Percentiles rank a stretch among this genome's conserved stretches.
These are phyloP conservation scores for Ptilodon capucinus DNA, from an alignment of 2,888 invertebrate genomes.

Conservation along the genomic window DNA sequence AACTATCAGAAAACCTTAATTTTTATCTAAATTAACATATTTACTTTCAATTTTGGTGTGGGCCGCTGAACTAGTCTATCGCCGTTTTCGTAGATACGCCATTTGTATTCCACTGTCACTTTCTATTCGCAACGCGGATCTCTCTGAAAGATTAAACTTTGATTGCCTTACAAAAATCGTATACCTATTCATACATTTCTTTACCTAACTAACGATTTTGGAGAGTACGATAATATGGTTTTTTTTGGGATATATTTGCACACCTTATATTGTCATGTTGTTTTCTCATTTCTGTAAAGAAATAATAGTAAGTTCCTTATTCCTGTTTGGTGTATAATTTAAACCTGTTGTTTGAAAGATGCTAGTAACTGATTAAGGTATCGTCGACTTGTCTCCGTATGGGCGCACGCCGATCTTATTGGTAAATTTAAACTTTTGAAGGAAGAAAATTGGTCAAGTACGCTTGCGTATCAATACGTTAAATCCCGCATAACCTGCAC, in stretches of 20 bases:
- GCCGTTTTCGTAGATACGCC: slow-evolving; percentile 20
- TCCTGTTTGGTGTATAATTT: background rate
- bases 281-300: background rate
- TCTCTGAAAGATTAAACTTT: slow-evolving; percentile 13
- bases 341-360: too few species aligned
- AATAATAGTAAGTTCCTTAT: background rate
- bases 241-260: background rate
- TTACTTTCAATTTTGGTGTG: slow-evolving; percentile 10
- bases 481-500: too few species aligned
- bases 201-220: background rate
- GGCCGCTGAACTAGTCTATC: slow-evolving; percentile 10
- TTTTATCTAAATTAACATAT: background rate
- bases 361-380: too few species aligned
- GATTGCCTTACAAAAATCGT: background rate
- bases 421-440: too few species aligned
- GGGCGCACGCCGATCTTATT: too few species aligned
- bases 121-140: slow-evolving; percentile 34
- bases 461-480: too few species aligned
- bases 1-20: too few species aligned
- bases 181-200: background rate
- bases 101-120: slow-evolving; percentile 24
- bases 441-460: too few species aligned
- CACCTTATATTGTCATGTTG: background rate
- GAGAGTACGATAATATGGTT: background rate
- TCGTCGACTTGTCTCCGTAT: too few species aligned